These are phyloP conservation scores for Tigriopus japonicus DNA, from an alignment of 1,140 invertebrate genomes.

Conservation along the genomic window DNA sequence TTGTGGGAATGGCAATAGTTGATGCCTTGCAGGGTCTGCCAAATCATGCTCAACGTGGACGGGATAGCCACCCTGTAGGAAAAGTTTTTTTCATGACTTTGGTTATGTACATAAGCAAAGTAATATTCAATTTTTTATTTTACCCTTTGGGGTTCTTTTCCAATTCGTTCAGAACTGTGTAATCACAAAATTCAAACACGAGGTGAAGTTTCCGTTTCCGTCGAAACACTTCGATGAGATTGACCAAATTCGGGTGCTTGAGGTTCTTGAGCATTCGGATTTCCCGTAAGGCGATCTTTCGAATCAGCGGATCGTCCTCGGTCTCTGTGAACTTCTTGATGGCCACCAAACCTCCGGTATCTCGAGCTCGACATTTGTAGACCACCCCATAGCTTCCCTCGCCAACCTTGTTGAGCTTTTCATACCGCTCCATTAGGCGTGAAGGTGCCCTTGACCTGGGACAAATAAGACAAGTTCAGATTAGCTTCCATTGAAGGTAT, in stretches of 20 bases:
- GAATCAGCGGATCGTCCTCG: slow-evolving; percentile 92
- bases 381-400: slow-evolving; percentile 97
- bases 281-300: slow-evolving; percentile 93
- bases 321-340: slow-evolving; percentile 99
- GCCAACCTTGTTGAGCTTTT: slow-evolving; percentile 84
- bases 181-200: slow-evolving; percentile 96
- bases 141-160: slow-evolving; percentile 65
- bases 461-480: not conserved
- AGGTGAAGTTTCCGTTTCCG: slow-evolving; percentile 87
- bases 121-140: too few species aligned
- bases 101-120: too few species aligned
- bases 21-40: slow-evolving; percentile 84
- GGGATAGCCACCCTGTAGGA: slow-evolving; percentile 52
- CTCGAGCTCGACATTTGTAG: slow-evolving; percentile 91
- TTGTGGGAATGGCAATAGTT: slow-evolving; percentile 91
- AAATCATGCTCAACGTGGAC: slow-evolving; percentile 74
- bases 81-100: too few species aligned
- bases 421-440: slow-evolving; percentile 86
- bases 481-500: too few species aligned
- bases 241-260: slow-evolving; percentile 94
- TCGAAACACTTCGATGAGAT: slow-evolving; percentile 92
- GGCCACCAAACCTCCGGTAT: slow-evolving; percentile 86
- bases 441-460: slow-evolving; percentile 51
- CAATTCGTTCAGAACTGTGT: slow-evolving; percentile 86
- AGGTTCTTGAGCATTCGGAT: slow-evolving; percentile 96